Percentiles rank a stretch among this genome's conserved stretches.
phyloP scores from a whole-genome alignment of 2,113 vertebrate genomes.

The Psophia crepitans region DNA sequence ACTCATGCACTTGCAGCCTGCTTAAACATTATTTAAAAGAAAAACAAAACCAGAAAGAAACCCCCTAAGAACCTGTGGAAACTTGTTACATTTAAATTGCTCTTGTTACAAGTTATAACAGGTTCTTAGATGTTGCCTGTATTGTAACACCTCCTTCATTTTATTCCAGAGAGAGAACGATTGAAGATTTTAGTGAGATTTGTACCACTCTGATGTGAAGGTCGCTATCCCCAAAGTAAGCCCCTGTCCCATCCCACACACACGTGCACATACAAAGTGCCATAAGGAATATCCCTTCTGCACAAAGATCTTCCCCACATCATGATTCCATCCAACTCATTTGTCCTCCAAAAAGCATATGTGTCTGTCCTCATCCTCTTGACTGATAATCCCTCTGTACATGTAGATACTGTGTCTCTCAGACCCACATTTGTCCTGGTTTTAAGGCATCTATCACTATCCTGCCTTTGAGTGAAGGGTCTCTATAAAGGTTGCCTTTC shows the following conservation, averaged over 20 bases:
- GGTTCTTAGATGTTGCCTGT: not conserved
- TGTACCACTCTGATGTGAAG: not conserved
- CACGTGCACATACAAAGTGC: not conserved
- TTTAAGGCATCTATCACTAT: not conserved
- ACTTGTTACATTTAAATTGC: not conserved
- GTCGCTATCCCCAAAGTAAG: not conserved
- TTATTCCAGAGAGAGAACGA: not conserved
- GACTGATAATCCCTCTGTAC: not conserved
- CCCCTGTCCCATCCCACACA: no score
- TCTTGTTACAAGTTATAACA: not conserved
- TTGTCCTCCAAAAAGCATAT: not conserved
- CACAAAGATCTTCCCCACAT: not conserved
- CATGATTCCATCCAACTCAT: not conserved
- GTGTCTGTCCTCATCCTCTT: not conserved
- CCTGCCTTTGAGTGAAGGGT: not conserved
- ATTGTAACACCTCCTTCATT: not conserved
- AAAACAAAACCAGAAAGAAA: not conserved
- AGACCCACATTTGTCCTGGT: not conserved
- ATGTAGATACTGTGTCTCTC: not conserved
- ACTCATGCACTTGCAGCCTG: not conserved
- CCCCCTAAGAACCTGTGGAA: not conserved
- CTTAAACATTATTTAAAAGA: not conserved
- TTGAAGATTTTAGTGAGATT: not conserved
- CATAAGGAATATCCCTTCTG: not conserved
- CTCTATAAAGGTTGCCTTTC: not conserved